phyloP scores from a whole-genome alignment of 2,888 invertebrate species.

The Hydraecia micacea region DNA sequence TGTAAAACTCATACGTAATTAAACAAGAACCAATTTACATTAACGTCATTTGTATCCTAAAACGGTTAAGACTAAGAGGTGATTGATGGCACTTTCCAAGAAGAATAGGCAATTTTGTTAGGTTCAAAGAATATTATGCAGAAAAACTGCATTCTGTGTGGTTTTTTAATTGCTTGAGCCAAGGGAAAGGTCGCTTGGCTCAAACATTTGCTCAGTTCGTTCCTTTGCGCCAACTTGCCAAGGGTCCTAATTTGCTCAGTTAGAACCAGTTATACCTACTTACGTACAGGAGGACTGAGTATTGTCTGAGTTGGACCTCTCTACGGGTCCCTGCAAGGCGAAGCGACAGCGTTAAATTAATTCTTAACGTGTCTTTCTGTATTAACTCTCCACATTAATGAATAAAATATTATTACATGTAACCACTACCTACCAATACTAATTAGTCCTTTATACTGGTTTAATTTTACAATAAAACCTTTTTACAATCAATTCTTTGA shows the following conservation, averaged over 20 bases:
- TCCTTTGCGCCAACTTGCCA: background rate
- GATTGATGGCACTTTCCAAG: constrained; percentile 82
- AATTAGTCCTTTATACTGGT: background rate
- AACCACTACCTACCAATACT: background rate
- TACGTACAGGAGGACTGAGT: background rate
- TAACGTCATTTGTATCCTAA: constrained; percentile 79
- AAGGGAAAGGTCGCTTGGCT: background rate
- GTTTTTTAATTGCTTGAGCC: constrained; percentile 14
- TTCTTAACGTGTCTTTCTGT: background rate
- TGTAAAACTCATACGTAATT: constrained; percentile 80
- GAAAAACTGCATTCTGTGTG: constrained; percentile 8
- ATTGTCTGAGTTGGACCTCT: background rate
- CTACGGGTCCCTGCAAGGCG: background rate
- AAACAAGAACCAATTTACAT: constrained; percentile 81
- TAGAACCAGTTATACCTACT: background rate
- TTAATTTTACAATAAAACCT: background rate
- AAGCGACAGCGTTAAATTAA: background rate
- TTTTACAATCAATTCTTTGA: background rate
- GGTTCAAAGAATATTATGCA: constrained; percentile 16
- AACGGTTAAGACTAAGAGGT: constrained; percentile 76
- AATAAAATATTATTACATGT: background rate
- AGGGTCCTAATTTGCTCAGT: background rate
- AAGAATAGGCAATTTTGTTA: constrained; percentile 68
- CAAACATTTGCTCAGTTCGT: background rate
- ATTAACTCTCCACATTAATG: background rate